Evolutionary conservation across 2,797 vertebrate species (phyloP).

Genomic region (Oophaga sylvatica): DNA sequence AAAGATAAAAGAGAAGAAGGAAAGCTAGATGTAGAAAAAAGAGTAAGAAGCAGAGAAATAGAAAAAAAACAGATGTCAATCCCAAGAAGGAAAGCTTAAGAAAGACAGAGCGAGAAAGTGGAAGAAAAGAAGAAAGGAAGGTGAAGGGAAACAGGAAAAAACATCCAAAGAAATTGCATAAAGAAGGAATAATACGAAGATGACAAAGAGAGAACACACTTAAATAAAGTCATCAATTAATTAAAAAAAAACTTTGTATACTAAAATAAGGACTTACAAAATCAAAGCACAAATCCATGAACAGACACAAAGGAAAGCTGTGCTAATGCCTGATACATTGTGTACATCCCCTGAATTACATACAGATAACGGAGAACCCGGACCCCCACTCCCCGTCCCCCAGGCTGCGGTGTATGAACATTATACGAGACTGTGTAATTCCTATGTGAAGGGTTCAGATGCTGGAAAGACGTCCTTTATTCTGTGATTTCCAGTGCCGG

Average conservation of each 20-base stretch:
- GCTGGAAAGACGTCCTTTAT: not conserved
- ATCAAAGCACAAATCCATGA: not conserved
- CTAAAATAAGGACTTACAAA: not conserved
- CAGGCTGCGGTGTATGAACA: constrained; percentile 11
- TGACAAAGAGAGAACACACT: not conserved
- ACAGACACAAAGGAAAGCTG: not conserved
- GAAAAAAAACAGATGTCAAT: too few relatives aligned
- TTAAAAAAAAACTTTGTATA: not conserved
- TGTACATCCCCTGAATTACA: not conserved
- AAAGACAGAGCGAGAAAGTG: too few relatives aligned
- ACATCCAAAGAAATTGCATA: too few relatives aligned
- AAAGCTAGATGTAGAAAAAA: too few relatives aligned
- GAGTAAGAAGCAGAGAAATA: too few relatives aligned
- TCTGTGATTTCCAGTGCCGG: constrained; percentile 28
- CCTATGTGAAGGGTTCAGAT: constrained; percentile 13
- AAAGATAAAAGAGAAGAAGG: too few relatives aligned
- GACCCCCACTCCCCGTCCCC: not conserved
- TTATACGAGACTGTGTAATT: constrained; percentile 33
- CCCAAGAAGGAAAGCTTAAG: too few relatives aligned
- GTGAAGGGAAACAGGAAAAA: not conserved
- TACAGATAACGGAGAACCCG: not conserved
- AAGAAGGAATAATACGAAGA: not conserved
- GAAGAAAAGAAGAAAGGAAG: not conserved
- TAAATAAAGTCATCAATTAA: not conserved
- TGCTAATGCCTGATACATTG: not conserved